Evolutionary conservation across 92 coral and sea anemone species (phyloP).

Genomic region (Umimayanthus kanabou): DNA sequence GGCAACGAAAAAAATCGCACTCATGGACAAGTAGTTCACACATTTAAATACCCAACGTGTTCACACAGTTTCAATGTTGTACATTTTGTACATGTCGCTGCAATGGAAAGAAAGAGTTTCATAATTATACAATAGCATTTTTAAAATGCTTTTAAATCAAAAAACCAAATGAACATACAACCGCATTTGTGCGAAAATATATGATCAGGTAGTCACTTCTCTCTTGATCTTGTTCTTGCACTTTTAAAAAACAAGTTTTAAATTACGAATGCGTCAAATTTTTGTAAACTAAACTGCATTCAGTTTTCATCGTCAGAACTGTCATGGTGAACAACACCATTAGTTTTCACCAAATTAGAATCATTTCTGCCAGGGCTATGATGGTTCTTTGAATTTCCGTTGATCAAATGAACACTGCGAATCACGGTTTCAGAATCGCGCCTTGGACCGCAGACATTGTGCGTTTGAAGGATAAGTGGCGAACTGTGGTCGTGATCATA

Average conservation of each 20-base stretch:
- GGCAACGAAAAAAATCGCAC: not conserved
- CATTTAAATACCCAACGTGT: not conserved
- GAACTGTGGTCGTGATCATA: conserved; percentile 38
- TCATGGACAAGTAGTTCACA: not conserved
- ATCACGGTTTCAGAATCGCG: conserved; percentile 68
- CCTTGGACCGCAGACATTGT: conserved; percentile 52
- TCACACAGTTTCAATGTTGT: not conserved
- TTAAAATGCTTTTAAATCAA: not conserved
- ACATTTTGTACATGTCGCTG: not conserved
- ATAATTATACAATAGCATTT: not conserved
- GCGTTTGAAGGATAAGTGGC: conserved; percentile 3
- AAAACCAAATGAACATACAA: not conserved
- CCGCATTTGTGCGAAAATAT: not conserved
- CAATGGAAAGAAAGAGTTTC: not conserved
- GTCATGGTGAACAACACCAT: conserved; percentile 50
- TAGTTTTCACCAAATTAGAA: conserved; percentile 47
- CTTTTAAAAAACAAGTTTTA: conserved; percentile 4
- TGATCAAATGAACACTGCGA: conserved; percentile 66
- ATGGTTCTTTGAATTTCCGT: conserved; percentile 57
- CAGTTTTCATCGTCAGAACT: conserved; percentile 74
- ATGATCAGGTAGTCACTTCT: not conserved
- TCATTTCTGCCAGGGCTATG: conserved; percentile 34
- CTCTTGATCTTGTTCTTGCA: not conserved
- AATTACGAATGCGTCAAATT: not conserved
- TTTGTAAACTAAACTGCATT: not conserved